Conservation (phyloP, 1,140 invertebrate genomes). For the Drosophila pseudoobscura region DNA sequence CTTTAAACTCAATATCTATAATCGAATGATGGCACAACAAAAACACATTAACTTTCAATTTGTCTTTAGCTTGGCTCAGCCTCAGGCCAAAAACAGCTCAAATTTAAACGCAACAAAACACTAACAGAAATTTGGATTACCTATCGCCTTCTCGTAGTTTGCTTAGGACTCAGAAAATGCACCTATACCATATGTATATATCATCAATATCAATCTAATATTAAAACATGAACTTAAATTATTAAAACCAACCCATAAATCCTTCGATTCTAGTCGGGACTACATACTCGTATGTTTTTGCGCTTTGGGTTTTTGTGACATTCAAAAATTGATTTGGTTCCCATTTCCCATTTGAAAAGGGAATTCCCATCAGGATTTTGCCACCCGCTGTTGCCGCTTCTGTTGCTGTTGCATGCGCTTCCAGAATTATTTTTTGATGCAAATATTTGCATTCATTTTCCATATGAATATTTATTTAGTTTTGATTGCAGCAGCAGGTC, state of each 20-base stretch:
- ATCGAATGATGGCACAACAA: conserved; percentile 62
- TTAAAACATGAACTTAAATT: not conserved
- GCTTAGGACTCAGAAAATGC: no score
- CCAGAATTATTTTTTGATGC: conserved; percentile 29
- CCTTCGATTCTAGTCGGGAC: no score
- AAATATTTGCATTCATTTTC: conserved; percentile 11
- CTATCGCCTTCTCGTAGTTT: no score
- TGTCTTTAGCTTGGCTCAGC: conserved; percentile 17
- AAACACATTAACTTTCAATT: conserved; percentile 74
- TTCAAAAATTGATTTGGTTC: no score
- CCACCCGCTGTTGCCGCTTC: not conserved
- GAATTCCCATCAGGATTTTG: not conserved
- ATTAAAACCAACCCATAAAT: no score
- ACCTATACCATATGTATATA: no score
- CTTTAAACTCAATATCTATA: conserved; percentile 77
- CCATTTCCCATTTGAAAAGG: not conserved
- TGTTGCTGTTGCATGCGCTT: not conserved
- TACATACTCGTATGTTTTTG: no score
- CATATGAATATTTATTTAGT: not conserved
- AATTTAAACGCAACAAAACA: not conserved
- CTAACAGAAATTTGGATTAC: not conserved
- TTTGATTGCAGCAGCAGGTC: conserved; percentile 25
- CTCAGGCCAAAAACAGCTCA: not conserved
- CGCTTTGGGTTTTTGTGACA: no score
- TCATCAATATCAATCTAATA: not conserved